Percentiles rank a stretch among this genome's conserved stretches.
phyloP scores from a whole-genome alignment of 2,113 vertebrate species.

The Gracilinanus agilis region DNA sequence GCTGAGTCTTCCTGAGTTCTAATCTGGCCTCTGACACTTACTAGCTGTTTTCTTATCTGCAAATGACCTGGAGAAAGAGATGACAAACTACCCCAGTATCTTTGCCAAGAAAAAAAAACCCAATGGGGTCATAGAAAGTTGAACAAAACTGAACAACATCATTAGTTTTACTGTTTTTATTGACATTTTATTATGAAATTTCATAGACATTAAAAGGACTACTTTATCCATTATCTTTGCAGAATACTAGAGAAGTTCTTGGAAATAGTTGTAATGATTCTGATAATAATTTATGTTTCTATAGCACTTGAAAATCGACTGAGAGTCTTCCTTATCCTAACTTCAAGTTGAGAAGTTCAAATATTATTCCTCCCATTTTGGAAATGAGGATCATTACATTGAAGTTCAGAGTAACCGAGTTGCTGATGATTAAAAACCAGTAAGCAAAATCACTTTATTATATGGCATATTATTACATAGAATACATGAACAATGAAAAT shows the following conservation, averaged over 20 bases:
- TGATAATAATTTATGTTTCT: neutral
- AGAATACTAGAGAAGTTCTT: neutral
- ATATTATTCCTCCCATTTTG: neutral
- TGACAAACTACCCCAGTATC: too few species aligned
- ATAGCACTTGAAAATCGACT: neutral
- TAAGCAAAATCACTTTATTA: neutral
- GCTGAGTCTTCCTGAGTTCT: neutral
- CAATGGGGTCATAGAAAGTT: neutral
- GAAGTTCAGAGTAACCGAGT: neutral
- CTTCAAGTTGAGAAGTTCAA: neutral
- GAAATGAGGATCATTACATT: neutral
- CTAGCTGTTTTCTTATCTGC: neutral
- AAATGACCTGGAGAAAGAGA: neutral
- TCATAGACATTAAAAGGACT: neutral
- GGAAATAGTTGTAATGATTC: neutral
- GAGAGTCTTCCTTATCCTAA: neutral
- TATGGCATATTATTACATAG: neutral
- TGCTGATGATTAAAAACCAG: neutral
- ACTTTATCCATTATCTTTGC: neutral
- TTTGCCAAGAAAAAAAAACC: too few species aligned
- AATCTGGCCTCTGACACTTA: neutral
- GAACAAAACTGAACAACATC: neutral
- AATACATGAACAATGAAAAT: neutral
- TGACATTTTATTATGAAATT: neutral
- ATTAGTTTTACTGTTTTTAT: neutral